Evolutionary conservation across 2,888 invertebrate species (phyloP), one percentile per base, ranked within the genome.

Genomic region (Athalia cordata): DNA sequence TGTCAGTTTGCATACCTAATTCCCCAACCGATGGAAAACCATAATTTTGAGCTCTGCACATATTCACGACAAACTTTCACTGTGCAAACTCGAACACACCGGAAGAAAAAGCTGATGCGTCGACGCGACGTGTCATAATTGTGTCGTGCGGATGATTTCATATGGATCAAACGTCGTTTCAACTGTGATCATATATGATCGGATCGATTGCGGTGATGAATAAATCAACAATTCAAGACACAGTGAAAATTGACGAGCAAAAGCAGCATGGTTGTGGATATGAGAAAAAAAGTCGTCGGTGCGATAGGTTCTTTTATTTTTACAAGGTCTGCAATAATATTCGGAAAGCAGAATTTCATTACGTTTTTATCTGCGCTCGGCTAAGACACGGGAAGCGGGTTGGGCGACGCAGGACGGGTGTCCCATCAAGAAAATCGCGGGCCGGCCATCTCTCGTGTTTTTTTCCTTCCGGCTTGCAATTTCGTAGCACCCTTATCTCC

Each of bases 281-380:
- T 52, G 29, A 55, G 8, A 55, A 55, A 68, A 43, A 72, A 59
- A 72, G n/a, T 49, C 68, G 52, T 50, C 55, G 55, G 43, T 68
- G 29, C 29, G n/a, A 66, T 66, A n/a, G 55, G 29, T 68, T 43
- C 68, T 68, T 68, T 68, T 68, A 68, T 68, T 68, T 68, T 68
- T 55, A 68, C 68, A 68, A 52, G 67, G 67, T 52, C 15, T 57
- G 70, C 70, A 70, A 70, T 70, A 70, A 59, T 72, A 72, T 72
- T 72, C 72, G 72, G 59, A 72, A 72, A 72, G 72, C 72, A 72
- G 72, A 72, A 72, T 72, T 72, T 72, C 72, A 72, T 72, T 72
- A 72, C 59, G 72, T 72, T 72, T 72, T 72, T 72, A 72, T 72
- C 72, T 57, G 45, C 4, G 29, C 59, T 15, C 55, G 15, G 68